Evolutionary conservation across 1,140 invertebrate genomes (phyloP).

Genomic region (Leptinotarsa defecta): DNA sequence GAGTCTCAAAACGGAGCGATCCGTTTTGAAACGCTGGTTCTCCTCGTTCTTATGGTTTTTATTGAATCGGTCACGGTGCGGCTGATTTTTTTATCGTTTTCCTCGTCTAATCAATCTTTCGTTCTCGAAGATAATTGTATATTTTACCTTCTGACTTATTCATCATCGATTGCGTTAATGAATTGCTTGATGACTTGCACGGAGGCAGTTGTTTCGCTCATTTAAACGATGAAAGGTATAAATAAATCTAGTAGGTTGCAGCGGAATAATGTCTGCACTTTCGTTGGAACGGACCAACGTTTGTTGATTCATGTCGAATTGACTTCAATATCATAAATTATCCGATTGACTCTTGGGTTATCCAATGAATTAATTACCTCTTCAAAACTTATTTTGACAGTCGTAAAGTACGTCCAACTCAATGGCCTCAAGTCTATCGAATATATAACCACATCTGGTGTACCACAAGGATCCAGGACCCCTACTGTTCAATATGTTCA

Average conservation of each 20-base stretch:
- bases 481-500: no score
- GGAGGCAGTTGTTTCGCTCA: neutral
- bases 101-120: neutral
- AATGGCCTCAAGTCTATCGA: no score
- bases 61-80: neutral
- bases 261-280: neutral
- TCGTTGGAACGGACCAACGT: no score
- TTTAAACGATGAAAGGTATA: neutral
- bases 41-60: neutral
- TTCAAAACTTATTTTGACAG: no score
- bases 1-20: neutral
- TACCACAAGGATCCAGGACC: no score
- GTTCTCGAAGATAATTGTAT: neutral
- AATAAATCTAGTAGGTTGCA: neutral
- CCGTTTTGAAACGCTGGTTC: neutral
- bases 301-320: no score
- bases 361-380: no score
- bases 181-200: neutral
- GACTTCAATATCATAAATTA: no score
- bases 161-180: neutral
- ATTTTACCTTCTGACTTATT: neutral
- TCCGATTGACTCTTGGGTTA: no score
- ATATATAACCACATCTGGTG: no score
- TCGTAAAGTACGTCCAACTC: no score
- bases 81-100: neutral